Percentiles rank a stretch among this genome's conserved stretches.
Evolutionary conservation across 2,113 vertebrate species (phyloP).

Genomic region (Dipodomys ordii): DNA sequence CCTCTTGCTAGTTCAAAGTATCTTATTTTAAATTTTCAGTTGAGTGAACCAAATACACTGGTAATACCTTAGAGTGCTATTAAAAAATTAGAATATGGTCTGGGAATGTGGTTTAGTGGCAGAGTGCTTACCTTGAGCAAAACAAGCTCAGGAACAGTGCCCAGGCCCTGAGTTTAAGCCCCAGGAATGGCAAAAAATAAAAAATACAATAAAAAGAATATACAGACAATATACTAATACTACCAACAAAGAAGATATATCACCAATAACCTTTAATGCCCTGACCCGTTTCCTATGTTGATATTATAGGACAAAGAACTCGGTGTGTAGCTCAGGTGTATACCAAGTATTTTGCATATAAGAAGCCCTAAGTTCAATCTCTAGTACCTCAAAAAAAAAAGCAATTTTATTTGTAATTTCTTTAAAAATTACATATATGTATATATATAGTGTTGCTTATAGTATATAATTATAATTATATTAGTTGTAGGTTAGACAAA

Average conservation of each 20-base stretch:
- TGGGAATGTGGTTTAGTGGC: no score
- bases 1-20: background rate
- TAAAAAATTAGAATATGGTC: background rate
- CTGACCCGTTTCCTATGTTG: background rate
- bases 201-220: background rate
- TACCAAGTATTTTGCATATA: background rate
- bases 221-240: background rate
- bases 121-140: no score
- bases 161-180: no score
- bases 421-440: no score
- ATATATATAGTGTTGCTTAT: no score
- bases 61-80: background rate
- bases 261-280: background rate
- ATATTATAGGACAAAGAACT: background rate
- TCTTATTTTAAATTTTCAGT: constrained; percentile 6
- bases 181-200: no score
- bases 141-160: no score
- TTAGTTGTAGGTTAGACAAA: no score
- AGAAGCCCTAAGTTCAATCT: background rate
- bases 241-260: background rate
- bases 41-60: background rate
- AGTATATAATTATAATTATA: no score
- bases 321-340: background rate
- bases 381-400: background rate
- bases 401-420: no score